Evolutionary conservation across 2,797 vertebrate species (phyloP).

Genomic region (Anisognathus igniventris): DNA sequence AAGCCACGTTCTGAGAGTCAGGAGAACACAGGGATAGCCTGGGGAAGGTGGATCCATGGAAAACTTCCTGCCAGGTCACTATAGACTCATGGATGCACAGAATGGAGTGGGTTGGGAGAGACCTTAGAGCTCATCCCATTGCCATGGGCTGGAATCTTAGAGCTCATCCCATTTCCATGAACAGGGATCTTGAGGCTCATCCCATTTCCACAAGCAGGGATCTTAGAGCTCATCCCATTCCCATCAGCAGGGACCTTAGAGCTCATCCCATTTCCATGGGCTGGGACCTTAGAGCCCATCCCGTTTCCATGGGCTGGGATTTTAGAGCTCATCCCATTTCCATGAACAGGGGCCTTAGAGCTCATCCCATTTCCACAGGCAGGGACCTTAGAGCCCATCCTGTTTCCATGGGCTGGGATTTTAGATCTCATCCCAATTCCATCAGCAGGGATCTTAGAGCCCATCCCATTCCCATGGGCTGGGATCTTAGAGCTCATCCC

Average conservation of each 20-base stretch:
- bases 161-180: no score
- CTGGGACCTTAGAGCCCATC: no score
- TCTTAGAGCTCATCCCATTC: no score
- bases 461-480: fast-evolving
- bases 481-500: no score
- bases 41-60: not conserved
- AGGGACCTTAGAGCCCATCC: not conserved
- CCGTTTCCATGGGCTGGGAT: fast-evolving
- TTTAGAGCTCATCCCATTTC: not conserved
- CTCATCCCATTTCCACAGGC: fast-evolving
- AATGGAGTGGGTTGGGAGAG: fast-evolving
- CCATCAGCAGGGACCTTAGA: no score
- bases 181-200: no score
- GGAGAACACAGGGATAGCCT: fast-evolving
- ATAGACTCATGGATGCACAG: fast-evolving
- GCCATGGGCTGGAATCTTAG: no score
- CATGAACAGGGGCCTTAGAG: fast-evolving
- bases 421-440: not conserved
- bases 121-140: not conserved
- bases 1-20: not conserved
- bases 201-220: no score
- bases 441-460: no score
- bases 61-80: not conserved
- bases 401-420: fast-evolving
- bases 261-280: no score